phyloP scores from a whole-genome alignment of 2,797 vertebrate genomes.

The Chrosomus eos region DNA sequence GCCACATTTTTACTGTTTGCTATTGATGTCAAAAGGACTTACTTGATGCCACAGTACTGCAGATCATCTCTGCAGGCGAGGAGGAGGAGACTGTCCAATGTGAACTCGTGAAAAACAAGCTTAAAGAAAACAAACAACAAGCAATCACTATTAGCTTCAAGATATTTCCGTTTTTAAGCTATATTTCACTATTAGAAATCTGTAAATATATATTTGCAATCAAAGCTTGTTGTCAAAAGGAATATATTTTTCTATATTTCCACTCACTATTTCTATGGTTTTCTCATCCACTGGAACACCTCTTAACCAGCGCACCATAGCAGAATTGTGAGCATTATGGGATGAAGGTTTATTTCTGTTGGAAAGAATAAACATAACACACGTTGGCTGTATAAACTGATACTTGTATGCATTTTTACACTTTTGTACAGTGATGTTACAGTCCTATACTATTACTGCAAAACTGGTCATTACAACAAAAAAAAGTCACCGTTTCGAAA shows the following conservation, averaged over 20 bases:
- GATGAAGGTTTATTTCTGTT: conserved; percentile 49
- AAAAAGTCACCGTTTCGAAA: neutral
- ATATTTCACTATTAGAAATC: neutral
- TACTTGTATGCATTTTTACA: neutral
- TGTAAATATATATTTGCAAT: neutral
- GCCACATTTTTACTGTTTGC: neutral
- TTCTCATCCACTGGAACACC: conserved; percentile 75
- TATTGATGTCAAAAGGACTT: conserved; percentile 37
- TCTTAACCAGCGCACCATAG: conserved; percentile 82
- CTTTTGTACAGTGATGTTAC: neutral
- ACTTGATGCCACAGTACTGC: conserved; percentile 85
- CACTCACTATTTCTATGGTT: conserved; percentile 79
- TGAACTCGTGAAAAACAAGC: conserved; percentile 85
- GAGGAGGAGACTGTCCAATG: conserved; percentile 79
- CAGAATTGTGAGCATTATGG: conserved; percentile 20
- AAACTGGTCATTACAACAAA: neutral
- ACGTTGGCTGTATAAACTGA: neutral
- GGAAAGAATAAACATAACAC: conserved; percentile 5
- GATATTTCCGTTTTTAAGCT: neutral
- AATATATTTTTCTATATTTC: neutral
- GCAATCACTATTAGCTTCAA: neutral
- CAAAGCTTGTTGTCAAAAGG: neutral
- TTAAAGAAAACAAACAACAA: conserved; percentile 61
- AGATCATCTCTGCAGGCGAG: conserved; percentile 84
- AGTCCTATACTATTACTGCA: neutral